Evolutionary conservation across 2,888 invertebrate species (phyloP), one percentile per base, ranked within the genome.

Genomic region (Carpatolechia fugitivella): DNA sequence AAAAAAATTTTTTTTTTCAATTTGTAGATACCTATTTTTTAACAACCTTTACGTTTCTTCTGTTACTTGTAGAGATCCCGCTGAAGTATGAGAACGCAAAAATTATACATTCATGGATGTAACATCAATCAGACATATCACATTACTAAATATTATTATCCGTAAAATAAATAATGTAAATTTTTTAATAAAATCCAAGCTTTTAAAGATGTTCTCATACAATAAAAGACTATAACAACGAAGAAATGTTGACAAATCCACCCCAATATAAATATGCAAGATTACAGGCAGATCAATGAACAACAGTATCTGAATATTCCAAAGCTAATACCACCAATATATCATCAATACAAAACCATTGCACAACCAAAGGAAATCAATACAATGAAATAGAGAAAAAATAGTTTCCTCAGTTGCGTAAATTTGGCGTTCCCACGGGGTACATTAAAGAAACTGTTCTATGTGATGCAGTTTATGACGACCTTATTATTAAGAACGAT

Each of bases 381-480:
- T 60, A 69, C 66, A 72, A 68, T 20, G 24, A 20, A n/a, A 62
- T 70, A 72, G 72, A 72, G 24, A 24, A 75, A 75, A 84, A 58
- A 58, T 52, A 55, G 77, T 86, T 85, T 88, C 85, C 87, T 73
- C 72, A 75, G 71, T 70, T 71, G 71, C 78, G 80, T 79, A 48
- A 80, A 86, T 83, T 75, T 70, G 60, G 59, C 49, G 72, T 89
- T 89, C 89, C 85, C 89, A 89, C 87, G 89, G 76, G 74, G 58
- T 61, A 60, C 60, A 63, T 58, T 56, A 44, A 24, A 44, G 44
- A 6, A 20, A 36, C 50, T 13, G 24, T 13, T 18, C 29, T 50
- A 36, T 8, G 7, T 16, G 13, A 3, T 50, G 35, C 50, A 10
- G 20, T 24, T 14, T n/a, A 20, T 48, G 10, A 48, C 16, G 31